Evolutionary conservation across 2,113 vertebrate genomes (phyloP).

Genomic region (Dicaeum eximium): DNA sequence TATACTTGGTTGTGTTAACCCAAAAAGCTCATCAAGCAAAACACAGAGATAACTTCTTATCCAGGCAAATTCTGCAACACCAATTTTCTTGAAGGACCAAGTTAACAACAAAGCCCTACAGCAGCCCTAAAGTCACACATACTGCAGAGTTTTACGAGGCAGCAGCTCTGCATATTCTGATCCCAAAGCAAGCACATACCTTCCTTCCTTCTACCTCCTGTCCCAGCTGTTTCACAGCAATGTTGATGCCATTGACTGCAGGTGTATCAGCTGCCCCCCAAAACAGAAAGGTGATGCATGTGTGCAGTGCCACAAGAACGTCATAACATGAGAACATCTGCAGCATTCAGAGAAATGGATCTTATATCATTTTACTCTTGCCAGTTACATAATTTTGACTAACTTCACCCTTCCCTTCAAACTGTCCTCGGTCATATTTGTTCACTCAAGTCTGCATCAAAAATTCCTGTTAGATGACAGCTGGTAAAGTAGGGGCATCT

Average conservation of each 20-base stretch:
- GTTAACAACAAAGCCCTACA: background rate
- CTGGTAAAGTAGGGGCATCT: background rate
- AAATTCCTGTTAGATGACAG: background rate
- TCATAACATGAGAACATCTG: background rate
- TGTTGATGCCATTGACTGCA: background rate
- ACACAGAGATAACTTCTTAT: background rate
- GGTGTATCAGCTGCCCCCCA: accelerated
- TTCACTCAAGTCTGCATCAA: background rate
- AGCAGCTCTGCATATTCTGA: background rate
- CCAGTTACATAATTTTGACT: background rate
- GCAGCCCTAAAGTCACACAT: background rate
- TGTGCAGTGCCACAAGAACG: background rate
- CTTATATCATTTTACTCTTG: background rate
- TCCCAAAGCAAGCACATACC: background rate
- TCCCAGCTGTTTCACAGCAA: background rate
- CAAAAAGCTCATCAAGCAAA: background rate
- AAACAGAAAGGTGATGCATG: background rate
- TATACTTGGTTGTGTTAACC: background rate
- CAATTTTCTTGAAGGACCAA: background rate
- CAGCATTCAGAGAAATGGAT: background rate
- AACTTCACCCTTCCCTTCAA: background rate
- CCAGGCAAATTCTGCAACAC: background rate
- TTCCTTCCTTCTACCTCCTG: background rate
- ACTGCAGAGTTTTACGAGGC: background rate
- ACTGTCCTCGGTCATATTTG: background rate